Percentiles rank a stretch among this genome's conserved stretches.
Evolutionary conservation across 2,797 vertebrate species (phyloP).

Genomic region (Smutsia gigantea): DNA sequence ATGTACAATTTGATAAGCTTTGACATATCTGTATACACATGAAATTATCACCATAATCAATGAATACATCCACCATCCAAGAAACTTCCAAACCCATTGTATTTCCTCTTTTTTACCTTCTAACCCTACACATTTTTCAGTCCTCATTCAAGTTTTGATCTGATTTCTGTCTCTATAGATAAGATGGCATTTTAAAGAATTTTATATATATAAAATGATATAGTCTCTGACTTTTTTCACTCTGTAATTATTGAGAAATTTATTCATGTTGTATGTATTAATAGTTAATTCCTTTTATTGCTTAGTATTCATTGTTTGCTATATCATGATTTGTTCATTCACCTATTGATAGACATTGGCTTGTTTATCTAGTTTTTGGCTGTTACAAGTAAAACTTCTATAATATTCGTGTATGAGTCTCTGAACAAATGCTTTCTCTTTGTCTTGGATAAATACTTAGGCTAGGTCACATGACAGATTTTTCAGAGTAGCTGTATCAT

Average conservation of each 20-base stretch:
- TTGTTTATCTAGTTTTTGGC: slow-evolving; percentile 20
- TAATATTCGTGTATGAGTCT: not conserved
- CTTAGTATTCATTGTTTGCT: not conserved
- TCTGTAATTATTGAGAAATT: slow-evolving; percentile 47
- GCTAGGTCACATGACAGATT: not conserved
- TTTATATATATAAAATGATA: slow-evolving; percentile 4
- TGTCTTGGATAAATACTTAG: not conserved
- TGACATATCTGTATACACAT: not conserved
- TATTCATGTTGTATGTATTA: not conserved
- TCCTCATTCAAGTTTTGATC: not conserved
- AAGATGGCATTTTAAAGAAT: not conserved
- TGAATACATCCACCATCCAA: not conserved
- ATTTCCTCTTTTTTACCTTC: not conserved
- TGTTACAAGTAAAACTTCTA: not conserved
- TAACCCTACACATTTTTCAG: not conserved
- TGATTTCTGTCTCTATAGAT: slow-evolving; percentile 17
- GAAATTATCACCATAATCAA: not conserved
- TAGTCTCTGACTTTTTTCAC: not conserved
- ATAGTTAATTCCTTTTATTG: not conserved
- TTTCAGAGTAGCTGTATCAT: slow-evolving; percentile 19
- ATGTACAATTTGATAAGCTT: slow-evolving; percentile 22
- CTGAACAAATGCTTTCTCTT: not conserved
- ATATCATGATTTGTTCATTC: slow-evolving; percentile 2
- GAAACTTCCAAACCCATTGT: not conserved
- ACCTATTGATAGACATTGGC: not conserved